Evolutionary conservation across 2,113 vertebrate genomes (phyloP), one percentile per base, ranked within the genome.

Genomic region (Microcebus jonahi): DNA sequence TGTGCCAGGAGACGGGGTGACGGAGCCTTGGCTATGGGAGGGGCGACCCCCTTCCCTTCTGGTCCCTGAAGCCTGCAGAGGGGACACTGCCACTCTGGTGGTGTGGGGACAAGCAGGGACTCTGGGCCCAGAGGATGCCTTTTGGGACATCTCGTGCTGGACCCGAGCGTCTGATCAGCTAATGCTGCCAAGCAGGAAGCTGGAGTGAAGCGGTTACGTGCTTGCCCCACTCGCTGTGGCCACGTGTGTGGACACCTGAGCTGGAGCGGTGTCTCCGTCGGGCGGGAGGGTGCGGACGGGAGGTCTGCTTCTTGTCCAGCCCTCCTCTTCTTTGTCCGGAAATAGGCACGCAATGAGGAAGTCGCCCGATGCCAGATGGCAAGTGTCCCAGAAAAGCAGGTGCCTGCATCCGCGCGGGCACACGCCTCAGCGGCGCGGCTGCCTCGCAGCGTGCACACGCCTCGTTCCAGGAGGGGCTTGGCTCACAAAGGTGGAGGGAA

Each of bases 321-420:
- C 81, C 82, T 53, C 95, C 55, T 73, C 85, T 27, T 76, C 90
- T 92, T 42, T 92, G 94, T 98, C 96, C 96, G 94, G 93, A 97
- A 97, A 98, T 96, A 98, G 95, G 73, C 96, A 1, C 75, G 79
- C 83, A 77, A 50, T 42, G 82, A 92, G 97, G 97, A 98, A 97
- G 89, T 42, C 20, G 42, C 36, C 93, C 13, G 31, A 17, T 82
- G 88, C 88, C 97, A 96, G 76, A 94, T 97, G 97, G 97, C 97
- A 86, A 10, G 0, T 53, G 59, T 95, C 96, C 97, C 95, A 97
- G 97, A 97, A 91, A 91, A 34, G n/a, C 97, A 97, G 97, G 96
- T 97, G 97, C 82, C 53, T 6, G 36, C 13, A 0, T 6, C 57
- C 34, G 83, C 3, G 59, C 3, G 42, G 95, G 39, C 87, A n/a